Conservation (phyloP, 2,113 vertebrate species). For the Phoenicopterus ruber region DNA sequence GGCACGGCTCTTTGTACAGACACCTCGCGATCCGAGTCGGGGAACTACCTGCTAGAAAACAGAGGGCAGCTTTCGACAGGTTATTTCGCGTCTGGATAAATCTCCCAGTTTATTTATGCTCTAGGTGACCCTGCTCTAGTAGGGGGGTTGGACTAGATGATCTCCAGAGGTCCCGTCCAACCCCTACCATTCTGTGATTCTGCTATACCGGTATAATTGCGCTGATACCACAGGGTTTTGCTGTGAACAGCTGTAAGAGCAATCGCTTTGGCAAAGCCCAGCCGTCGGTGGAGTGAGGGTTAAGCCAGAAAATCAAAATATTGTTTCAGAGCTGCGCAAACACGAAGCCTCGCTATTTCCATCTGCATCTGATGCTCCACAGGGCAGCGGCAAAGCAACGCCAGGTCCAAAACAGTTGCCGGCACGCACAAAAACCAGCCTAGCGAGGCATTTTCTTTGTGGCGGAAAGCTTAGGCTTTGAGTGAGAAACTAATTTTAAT, state of each 20-base stretch:
- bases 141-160: too few relatives aligned
- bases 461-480: neutral
- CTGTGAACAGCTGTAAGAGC: neutral
- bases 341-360: neutral
- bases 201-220: neutral
- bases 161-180: too few relatives aligned
- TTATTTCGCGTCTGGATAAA: neutral
- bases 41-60: neutral
- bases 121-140: too few relatives aligned
- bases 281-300: neutral
- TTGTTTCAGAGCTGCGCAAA: neutral
- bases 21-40: neutral
- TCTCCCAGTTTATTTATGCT: neutral
- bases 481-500: neutral
- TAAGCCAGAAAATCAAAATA: neutral
- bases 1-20: neutral
- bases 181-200: too few relatives aligned
- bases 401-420: neutral
- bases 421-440: neutral
- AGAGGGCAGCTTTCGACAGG: neutral
- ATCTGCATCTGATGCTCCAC: neutral
- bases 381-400: neutral
- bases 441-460: neutral
- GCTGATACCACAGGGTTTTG: neutral
- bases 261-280: neutral